Base-by-base conservation (phyloP, 2,113 vertebrate genomes). In the Elgaria multicarinata region DNA sequence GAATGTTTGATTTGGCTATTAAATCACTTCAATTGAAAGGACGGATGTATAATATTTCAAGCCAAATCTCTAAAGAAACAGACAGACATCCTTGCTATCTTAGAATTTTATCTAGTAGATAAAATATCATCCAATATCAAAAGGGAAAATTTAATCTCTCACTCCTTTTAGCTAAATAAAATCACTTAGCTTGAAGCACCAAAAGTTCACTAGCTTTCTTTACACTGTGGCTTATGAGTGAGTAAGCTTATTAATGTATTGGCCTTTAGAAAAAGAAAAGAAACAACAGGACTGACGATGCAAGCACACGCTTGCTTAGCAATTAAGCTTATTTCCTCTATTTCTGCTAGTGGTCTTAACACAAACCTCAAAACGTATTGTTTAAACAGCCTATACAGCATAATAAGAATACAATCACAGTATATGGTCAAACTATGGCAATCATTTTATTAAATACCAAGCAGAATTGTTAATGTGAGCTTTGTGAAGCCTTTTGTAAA, bases 1-100 rank as follows among this genome's bases (percentile, higher is more conserved):
- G 92, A 74, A 89, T 91, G 89, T 92, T 90, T 92, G 31, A 91
- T 90, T 94, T 72, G 90, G 86, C 77, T 87, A 84, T 77, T 93
- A 94, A 94, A 93, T 95, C 58, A 93, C 93, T 95, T 93, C 84
- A 83, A 46, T 66, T 7, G 74, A 91, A 83, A 94, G 87, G 82
- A 79, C 33, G 79, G 93, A 91, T 78, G 72, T 42, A 77, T 66
- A 91, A 46, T 10, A 0, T 94, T 94, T 91, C 76, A 90, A 90
- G 42, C 72, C 76, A 94, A 87, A 90, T 9, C 67, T 91, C 88
- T 87, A 77, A 85, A 89, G 75, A 94, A 91, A 87, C 92, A 12
- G 82, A 71, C 69, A 91, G 78, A 36, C 46, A 31, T 22, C 89
- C 78, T 85, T 87, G 83, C 79, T 69, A 55, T 71, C 36, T 77